These are phyloP conservation scores for Endomychus coccineus DNA, from an alignment of 2,888 invertebrate genomes.

Conservation along the genomic window DNA sequence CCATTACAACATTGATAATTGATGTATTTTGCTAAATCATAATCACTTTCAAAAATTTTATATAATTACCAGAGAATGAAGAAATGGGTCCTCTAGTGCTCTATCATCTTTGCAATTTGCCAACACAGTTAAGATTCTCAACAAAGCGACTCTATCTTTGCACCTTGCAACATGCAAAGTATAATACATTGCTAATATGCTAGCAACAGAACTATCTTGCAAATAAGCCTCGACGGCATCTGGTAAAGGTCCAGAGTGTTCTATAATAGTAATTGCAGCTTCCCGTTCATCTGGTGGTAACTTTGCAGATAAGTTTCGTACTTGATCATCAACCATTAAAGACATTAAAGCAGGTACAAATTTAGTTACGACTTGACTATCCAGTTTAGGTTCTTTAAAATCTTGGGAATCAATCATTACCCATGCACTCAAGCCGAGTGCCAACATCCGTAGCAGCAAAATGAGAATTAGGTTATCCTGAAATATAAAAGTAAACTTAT, in stretches of 20 bases:
- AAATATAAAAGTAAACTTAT: slow-evolving; percentile 26
- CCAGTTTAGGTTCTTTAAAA: slow-evolving; percentile 92
- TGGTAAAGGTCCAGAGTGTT: slow-evolving; percentile 87
- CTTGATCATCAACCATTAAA: slow-evolving; percentile 84
- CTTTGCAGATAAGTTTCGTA: slow-evolving; percentile 74
- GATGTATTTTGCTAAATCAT: neutral
- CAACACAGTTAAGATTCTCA: slow-evolving; percentile 82
- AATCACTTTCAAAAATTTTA: neutral
- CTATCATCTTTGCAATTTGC: slow-evolving; percentile 87
- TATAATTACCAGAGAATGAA: slow-evolving; percentile 79
- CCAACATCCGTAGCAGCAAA: slow-evolving; percentile 82
- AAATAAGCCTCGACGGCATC: slow-evolving; percentile 91
- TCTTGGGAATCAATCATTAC: slow-evolving; percentile 94
- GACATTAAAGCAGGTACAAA: slow-evolving; percentile 91
- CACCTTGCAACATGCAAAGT: slow-evolving; percentile 79
- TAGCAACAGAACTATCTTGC: slow-evolving; percentile 84
- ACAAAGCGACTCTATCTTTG: slow-evolving; percentile 71
- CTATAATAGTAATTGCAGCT: slow-evolving; percentile 86
- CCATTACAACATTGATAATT: no score
- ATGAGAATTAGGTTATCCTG: slow-evolving; percentile 85
- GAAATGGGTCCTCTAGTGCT: slow-evolving; percentile 90
- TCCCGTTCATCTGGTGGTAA: slow-evolving; percentile 89
- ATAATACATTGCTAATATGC: slow-evolving; percentile 91
- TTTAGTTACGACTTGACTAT: slow-evolving; percentile 88
- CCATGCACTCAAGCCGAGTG: slow-evolving; percentile 90